These are phyloP conservation scores for Lathamus discolor DNA, from an alignment of 2,113 vertebrate species.

Conservation along the genomic window DNA sequence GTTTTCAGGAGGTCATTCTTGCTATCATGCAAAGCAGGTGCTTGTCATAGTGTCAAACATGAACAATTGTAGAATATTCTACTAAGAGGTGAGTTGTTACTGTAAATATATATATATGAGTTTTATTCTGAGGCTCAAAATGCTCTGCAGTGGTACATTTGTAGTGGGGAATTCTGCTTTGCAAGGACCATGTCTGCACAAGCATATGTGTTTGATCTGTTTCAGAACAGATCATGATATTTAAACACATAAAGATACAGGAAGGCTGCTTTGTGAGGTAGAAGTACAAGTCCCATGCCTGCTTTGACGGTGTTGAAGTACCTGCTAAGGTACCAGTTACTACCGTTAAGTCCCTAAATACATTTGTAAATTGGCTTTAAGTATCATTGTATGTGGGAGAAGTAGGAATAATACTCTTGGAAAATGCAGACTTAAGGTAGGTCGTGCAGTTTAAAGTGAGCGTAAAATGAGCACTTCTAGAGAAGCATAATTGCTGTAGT, in stretches of 20 bases:
- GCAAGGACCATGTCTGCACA: not conserved
- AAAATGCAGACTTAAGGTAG: not conserved
- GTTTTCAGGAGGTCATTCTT: not conserved
- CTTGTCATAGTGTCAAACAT: not conserved
- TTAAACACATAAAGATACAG: not conserved
- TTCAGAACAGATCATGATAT: not conserved
- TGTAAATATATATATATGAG: not conserved
- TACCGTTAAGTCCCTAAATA: not conserved
- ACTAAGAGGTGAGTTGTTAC: rapidly evolving
- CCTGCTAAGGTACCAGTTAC: not conserved
- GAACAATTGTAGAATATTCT: not conserved
- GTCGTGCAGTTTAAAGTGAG: not conserved
- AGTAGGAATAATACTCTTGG: not conserved
- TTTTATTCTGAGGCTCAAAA: not conserved
- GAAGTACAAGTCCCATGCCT: not conserved
- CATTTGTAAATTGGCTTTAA: not conserved
- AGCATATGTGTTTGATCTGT: not conserved
- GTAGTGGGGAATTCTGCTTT: not conserved
- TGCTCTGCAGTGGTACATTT: not conserved
- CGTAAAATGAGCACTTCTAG: not conserved
- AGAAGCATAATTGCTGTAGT: not conserved
- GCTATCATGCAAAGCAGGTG: rapidly evolving
- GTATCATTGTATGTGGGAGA: not conserved
- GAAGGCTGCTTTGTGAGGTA: not conserved
- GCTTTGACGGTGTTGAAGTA: not conserved